A percentile compares a stretch with the other conserved stretches of the same genome.
Conservation (phyloP, 2,888 invertebrate genomes). For the Tetranychus truncatus region DNA sequence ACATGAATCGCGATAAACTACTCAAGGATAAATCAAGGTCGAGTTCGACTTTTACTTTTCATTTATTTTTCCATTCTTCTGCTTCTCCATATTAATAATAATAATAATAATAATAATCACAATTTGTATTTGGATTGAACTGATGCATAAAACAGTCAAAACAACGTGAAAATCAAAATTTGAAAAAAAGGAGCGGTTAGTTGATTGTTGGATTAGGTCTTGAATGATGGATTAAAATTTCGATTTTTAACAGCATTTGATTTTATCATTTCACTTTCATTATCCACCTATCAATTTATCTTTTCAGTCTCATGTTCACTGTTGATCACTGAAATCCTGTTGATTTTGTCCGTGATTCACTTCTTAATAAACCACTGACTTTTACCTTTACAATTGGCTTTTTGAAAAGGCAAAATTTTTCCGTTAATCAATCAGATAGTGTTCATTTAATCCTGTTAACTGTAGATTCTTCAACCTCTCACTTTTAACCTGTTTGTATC, state of each 20-base stretch:
- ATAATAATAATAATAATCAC: background rate
- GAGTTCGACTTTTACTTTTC: background rate
- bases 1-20: background rate
- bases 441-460: background rate
- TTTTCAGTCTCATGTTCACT: background rate
- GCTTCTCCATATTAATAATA: background rate
- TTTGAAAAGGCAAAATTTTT: background rate
- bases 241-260: conserved; percentile 2
- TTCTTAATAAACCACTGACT: too few relatives aligned
- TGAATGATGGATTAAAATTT: background rate
- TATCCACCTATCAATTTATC: conserved; percentile 11
- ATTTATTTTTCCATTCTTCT: background rate
- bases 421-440: background rate
- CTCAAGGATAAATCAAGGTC: conserved; percentile 1
- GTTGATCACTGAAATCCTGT: background rate
- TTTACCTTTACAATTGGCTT: background rate
- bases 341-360: background rate
- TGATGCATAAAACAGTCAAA: conserved; percentile 8
- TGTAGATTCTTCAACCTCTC: background rate
- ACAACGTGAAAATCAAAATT: conserved; percentile 2
- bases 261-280: conserved; percentile 11
- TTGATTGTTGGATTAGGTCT: background rate
- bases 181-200: conserved; percentile 8
- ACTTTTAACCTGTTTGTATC: background rate
- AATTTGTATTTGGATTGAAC: background rate